Evolutionary conservation across 2,113 vertebrate genomes (phyloP), one percentile per base, ranked within the genome.

Genomic region (Montifringilla adamsi): DNA sequence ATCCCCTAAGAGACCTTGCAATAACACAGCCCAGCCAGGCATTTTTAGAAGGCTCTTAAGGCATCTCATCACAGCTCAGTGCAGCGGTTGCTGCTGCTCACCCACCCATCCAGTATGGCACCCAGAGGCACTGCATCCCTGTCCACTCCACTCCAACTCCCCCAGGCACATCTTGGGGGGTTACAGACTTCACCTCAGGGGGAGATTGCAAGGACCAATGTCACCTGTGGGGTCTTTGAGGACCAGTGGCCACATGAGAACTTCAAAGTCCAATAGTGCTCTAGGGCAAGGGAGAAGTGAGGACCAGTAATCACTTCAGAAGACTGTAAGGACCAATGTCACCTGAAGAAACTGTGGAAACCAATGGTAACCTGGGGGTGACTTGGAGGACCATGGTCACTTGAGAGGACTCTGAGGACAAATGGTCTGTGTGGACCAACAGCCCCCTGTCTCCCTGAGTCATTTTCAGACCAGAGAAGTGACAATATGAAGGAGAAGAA

Each of bases 131-230:
- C 41, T 62, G 52, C 46, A 66, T 28, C 14, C 22, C 50, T 66
- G 24, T 19, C 26, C 28, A 44, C 7, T 24, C 23, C 17, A 20
- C 18, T 30, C 31, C 26, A 44, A 17, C 20, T 39, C 28, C 82
- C 16, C 11, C n/a, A 64, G 58, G 18, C 2, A 4, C 2, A 0
- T 17, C 11, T 43, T 70, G 28, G 37, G 21, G 28, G 28, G 7
- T 53, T 82, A 81, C 31, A 44, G 41, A 19, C 27, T 31, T 64
- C 35, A 44, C 10, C 35, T 35, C n/a, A 39, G 43, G 12, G 11
- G 11, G 13, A 50, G 13, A 31, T 16, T 50, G 33, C 31, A 60
- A n/a, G 20, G 62, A 53, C 39, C 15, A 31, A 0, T 27, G 31
- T 47, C 31, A 50, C 14, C 46, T 24, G 9, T 11, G 18, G 10